Base-by-base conservation (phyloP, 2,797 vertebrate species). In the Microctenopoma lineatum region DNA sequence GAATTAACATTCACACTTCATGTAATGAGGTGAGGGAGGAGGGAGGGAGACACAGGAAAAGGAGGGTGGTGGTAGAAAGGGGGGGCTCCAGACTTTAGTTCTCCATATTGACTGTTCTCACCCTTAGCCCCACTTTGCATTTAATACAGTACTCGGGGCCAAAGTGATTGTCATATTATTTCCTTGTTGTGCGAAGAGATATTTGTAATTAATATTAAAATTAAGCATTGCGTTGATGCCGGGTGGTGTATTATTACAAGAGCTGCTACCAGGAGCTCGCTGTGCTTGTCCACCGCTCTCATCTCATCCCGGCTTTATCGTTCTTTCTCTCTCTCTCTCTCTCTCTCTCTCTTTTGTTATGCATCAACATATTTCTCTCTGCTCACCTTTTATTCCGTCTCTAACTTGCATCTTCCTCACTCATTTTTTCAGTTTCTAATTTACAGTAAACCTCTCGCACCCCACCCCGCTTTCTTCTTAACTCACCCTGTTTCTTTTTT, bases 201-300 rank as follows among this genome's bases (percentile, higher is more conserved):
- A 90, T 92, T 91, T 92, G 92, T 93, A 93, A 95, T 95, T 94
- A 92, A 93, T 93, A 93, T 95, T 94, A 91, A 94, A 94, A 94
- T 94, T 89, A 93, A 94, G 92, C 91, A 91, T 91, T 90, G 88
- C 80, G 78, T 90, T 77, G 87, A 90, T 89, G 89, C 85, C 77
- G 80, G 81, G 79, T 80, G 87, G 82, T 88, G 87, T 91, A 83
- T 90, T 93, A 92, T 94, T 93, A 91, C 90, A 92, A 87, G 85
- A 86, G 74, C 85, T 85, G 87, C 79, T 74, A 89, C 85, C 84
- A 84, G 86, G 92, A 85, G 82, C 86, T 83, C 75, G 77, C 81
- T 45, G 69, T 5, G 60, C 77, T 65, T 75, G 66, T 76, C 77
- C 69, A 55, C 62, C 52, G 62, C 71, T 53, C 79, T 79, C 83